Percentiles rank a stretch among this genome's conserved stretches.
These are phyloP conservation scores for Ligdia adustata DNA, from an alignment of 2,888 invertebrate genomes.

Conservation along the genomic window DNA sequence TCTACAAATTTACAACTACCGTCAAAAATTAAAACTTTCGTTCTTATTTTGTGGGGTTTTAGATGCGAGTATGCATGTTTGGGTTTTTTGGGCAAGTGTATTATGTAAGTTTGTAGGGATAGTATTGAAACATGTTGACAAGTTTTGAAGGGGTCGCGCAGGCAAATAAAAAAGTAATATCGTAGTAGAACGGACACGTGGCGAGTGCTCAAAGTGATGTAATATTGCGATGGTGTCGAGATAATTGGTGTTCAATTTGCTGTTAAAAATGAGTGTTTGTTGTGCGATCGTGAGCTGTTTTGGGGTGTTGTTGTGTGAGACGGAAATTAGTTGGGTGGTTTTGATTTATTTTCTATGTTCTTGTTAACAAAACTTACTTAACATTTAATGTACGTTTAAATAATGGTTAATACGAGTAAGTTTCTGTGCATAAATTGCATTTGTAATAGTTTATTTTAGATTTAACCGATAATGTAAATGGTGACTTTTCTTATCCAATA, in stretches of 20 bases:
- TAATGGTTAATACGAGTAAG: too few species aligned
- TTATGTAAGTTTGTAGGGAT: slow-evolving; percentile 19
- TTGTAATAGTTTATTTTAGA: too few species aligned
- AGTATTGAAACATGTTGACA: slow-evolving; percentile 74
- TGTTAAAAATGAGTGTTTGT: slow-evolving; percentile 42
- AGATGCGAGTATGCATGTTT: neutral
- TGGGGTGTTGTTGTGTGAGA: slow-evolving; percentile 12
- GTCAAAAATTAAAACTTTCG: neutral
- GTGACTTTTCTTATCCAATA: too few species aligned
- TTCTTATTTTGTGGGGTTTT: slow-evolving; percentile 1
- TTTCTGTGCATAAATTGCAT: too few species aligned
- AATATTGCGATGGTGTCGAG: slow-evolving; percentile 74
- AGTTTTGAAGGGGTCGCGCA: slow-evolving; percentile 68
- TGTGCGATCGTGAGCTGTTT: slow-evolving; percentile 25
- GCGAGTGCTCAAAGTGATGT: slow-evolving; percentile 50
- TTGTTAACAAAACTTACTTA: too few species aligned
- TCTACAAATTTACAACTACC: slow-evolving; percentile 4
- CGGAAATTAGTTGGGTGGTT: too few species aligned
- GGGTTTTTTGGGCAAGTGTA: too few species aligned
- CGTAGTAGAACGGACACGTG: slow-evolving; percentile 64
- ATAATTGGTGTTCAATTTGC: slow-evolving; percentile 76
- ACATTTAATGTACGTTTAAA: too few species aligned
- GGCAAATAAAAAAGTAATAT: slow-evolving; percentile 82
- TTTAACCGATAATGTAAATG: too few species aligned
- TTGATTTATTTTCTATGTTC: too few species aligned